Conservation (phyloP, 2,888 invertebrate species). For the Diaperis boleti region DNA sequence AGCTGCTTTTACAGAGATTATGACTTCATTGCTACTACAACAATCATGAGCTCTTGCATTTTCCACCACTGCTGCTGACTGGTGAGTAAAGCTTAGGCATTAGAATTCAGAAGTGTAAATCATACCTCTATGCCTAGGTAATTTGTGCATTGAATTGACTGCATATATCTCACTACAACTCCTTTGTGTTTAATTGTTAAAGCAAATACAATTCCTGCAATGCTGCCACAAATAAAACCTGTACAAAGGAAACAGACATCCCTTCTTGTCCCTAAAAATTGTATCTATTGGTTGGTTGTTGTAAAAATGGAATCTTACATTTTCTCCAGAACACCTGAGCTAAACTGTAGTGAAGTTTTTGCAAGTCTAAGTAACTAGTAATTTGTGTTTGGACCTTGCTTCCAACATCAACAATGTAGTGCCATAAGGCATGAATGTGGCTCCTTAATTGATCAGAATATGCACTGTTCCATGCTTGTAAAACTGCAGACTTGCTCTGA, state of each 20-base stretch:
- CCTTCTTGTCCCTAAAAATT: slow-evolving; percentile 63
- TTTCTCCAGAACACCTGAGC: slow-evolving; percentile 54
- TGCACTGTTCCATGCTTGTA: slow-evolving; percentile 55
- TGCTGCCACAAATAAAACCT: slow-evolving; percentile 65
- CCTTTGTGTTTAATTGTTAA: slow-evolving; percentile 58
- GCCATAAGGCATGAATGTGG: slow-evolving; percentile 50
- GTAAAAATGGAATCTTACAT: no score
- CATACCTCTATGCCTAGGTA: slow-evolving; percentile 67
- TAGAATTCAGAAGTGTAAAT: background rate
- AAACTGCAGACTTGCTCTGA: slow-evolving; percentile 51
- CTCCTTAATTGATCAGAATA: slow-evolving; percentile 51
- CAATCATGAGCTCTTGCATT: slow-evolving; percentile 69
- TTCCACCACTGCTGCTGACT: slow-evolving; percentile 70
- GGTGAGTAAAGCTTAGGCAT: slow-evolving; percentile 43
- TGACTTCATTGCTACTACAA: slow-evolving; percentile 69
- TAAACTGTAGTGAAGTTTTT: slow-evolving; percentile 53
- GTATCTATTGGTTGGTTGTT: background rate
- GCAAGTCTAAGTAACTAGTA: slow-evolving; percentile 52
- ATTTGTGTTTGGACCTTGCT: slow-evolving; percentile 51
- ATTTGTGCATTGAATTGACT: slow-evolving; percentile 66
- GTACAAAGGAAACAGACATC: slow-evolving; percentile 65
- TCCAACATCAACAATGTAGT: slow-evolving; percentile 49
- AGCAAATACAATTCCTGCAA: slow-evolving; percentile 65
- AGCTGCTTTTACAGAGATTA: slow-evolving; percentile 74
- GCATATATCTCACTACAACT: slow-evolving; percentile 65